These are phyloP conservation scores for Rhopalosiphum maidis DNA, from an alignment of 1,140 invertebrate species.

Conservation along the genomic window DNA sequence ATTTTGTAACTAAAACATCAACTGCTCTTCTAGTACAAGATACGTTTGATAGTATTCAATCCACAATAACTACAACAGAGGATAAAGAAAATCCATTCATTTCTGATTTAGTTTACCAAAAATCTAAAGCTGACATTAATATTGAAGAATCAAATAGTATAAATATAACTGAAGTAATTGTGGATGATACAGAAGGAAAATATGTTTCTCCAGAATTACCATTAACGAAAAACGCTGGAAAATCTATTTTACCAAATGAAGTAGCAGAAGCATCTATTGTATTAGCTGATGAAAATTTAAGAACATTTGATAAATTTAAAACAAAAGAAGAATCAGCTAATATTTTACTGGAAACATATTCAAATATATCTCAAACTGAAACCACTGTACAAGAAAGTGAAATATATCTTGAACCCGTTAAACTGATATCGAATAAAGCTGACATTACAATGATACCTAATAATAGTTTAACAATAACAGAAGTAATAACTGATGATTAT, in stretches of 20 bases:
- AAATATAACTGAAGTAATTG: constrained; percentile 52
- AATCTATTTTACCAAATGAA: constrained; percentile 28
- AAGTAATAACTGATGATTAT: constrained; percentile 63
- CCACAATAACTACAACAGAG: background rate
- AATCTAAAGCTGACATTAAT: constrained; percentile 58
- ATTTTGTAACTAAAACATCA: constrained; percentile 7
- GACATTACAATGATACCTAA: constrained; percentile 58
- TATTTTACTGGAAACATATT: constrained; percentile 61
- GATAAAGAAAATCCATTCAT: constrained; percentile 43
- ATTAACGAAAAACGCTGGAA: background rate
- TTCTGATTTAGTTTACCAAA: constrained; percentile 32
- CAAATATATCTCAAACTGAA: constrained; percentile 57
- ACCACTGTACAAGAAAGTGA: constrained; percentile 53
- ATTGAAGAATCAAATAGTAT: constrained; percentile 59
- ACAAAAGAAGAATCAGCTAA: constrained; percentile 60
- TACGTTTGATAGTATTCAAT: constrained; percentile 34
- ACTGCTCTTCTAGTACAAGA: constrained; percentile 10
- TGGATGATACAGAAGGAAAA: constrained; percentile 40
- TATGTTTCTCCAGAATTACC: background rate
- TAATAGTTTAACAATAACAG: constrained; percentile 61
- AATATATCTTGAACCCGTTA: background rate
- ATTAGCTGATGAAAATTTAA: constrained; percentile 53
- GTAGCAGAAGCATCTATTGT: background rate
- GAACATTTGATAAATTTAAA: constrained; percentile 60
- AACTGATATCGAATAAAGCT: constrained; percentile 54